Percentiles rank a stretch among this genome's conserved stretches.
Conservation (phyloP, 2,113 vertebrate species). For the Myrmophylax atrothorax region DNA sequence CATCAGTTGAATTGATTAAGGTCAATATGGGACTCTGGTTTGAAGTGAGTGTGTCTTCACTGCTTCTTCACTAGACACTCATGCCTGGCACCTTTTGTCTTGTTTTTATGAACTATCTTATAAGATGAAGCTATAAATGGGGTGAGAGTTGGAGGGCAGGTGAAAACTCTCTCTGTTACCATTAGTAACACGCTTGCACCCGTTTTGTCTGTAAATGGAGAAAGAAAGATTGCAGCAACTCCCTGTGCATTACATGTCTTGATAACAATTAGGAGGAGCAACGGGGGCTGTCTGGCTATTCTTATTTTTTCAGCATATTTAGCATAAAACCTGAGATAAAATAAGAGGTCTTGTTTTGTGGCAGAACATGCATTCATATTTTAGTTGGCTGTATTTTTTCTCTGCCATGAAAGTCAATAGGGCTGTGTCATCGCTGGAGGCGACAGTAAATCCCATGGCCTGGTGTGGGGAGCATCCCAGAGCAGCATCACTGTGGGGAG, state of each 20-base stretch:
- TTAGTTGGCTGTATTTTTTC: background rate
- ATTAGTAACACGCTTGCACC: slow-evolving; percentile 34
- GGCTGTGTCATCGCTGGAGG: rapidly evolving
- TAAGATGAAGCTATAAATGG: background rate
- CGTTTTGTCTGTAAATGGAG: slow-evolving; percentile 9
- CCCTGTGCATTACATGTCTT: background rate
- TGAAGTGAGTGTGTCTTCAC: background rate
- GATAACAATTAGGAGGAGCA: slow-evolving; percentile 6
- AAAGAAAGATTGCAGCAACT: background rate
- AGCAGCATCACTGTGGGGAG: rapidly evolving
- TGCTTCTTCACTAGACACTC: background rate
- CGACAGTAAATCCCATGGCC: background rate
- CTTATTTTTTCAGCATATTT: background rate
- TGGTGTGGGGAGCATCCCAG: rapidly evolving
- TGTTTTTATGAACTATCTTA: slow-evolving; percentile 7
- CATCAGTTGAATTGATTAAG: slow-evolving; percentile 31
- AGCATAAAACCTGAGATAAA: background rate
- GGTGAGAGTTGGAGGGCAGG: slow-evolving; percentile 51
- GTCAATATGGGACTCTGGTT: background rate
- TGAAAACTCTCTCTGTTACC: slow-evolving; percentile 54
- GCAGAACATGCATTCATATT: background rate
- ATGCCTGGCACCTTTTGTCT: background rate
- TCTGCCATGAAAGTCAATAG: background rate
- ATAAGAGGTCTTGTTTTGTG: background rate
- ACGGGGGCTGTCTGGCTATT: background rate